Percentiles rank a stretch among this genome's conserved stretches.
Conservation (phyloP, 1,140 invertebrate species). For the Planococcus citri region DNA sequence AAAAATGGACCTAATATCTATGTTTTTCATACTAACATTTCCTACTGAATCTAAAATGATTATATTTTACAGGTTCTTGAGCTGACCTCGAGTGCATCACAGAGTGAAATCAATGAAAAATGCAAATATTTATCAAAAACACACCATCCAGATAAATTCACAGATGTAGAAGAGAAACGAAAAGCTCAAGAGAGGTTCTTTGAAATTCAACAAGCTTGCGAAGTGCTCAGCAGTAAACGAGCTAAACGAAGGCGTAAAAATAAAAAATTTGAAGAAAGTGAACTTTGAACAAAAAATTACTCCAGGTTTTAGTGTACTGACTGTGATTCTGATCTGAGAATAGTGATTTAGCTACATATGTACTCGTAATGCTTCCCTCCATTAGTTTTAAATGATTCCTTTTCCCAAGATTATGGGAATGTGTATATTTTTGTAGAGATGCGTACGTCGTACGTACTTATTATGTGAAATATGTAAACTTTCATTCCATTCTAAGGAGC, state of each 20-base stretch:
- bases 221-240: slow-evolving; percentile 73
- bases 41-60: too few relatives aligned
- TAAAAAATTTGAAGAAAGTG: slow-evolving; percentile 39
- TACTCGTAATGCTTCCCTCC: not conserved
- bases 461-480: too few relatives aligned
- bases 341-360: not conserved
- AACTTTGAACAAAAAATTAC: not conserved
- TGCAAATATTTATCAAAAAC: slow-evolving; percentile 74
- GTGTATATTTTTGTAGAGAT: too few relatives aligned
- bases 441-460: too few relatives aligned
- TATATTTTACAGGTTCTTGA: slow-evolving; percentile 55
- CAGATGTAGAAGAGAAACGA: slow-evolving; percentile 46
- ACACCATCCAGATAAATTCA: slow-evolving; percentile 84
- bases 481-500: too few relatives aligned
- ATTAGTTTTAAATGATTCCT: too few relatives aligned
- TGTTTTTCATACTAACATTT: too few relatives aligned
- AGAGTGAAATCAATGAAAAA: slow-evolving; percentile 68
- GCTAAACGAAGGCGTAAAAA: slow-evolving; percentile 54
- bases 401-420: too few relatives aligned
- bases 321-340: not conserved
- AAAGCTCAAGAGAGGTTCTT: slow-evolving; percentile 76
- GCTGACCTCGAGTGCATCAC: slow-evolving; percentile 56
- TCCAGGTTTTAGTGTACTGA: not conserved
- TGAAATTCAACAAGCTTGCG: slow-evolving; percentile 86
- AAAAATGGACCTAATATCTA: too few relatives aligned